Percentiles rank a stretch among this genome's conserved stretches.
Evolutionary conservation across 37 sponge, comb jelly and placozoan species (phyloP).

Genomic region (Corticium candelabrum): DNA sequence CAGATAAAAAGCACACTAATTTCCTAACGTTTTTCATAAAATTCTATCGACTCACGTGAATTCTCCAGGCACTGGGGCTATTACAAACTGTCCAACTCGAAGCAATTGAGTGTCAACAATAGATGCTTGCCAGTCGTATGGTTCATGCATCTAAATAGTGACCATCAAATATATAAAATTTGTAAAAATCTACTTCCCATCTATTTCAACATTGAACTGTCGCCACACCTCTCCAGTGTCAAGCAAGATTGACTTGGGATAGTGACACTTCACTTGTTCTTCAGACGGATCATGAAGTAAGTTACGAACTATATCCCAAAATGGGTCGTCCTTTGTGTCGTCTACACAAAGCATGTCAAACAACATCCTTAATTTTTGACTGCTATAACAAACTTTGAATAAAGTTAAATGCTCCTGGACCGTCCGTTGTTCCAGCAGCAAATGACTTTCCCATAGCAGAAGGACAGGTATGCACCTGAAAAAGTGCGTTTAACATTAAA

Average conservation of each 20-base stretch:
- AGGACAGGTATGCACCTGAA: constrained; percentile 64
- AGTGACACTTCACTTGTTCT: constrained; percentile 69
- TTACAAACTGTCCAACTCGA: constrained; percentile 63
- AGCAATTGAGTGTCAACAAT: constrained; percentile 69
- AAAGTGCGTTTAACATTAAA: no score
- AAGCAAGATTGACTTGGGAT: constrained; percentile 87
- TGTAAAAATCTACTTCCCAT: no score
- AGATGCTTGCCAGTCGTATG: constrained; percentile 75
- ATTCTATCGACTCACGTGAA: constrained; percentile 65
- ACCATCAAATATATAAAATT: no score
- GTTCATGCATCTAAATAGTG: constrained; percentile 27
- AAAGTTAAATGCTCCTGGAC: constrained; percentile 86
- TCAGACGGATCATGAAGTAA: constrained; percentile 41
- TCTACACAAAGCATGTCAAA: no score
- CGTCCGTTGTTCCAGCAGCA: constrained; percentile 92
- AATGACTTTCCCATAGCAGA: constrained; percentile 90
- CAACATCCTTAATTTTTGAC: no score
- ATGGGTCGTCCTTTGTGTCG: constrained; percentile 35
- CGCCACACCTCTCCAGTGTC: constrained; percentile 78
- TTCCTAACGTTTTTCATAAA: no score
- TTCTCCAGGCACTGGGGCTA: constrained; percentile 85
- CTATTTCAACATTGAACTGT: no score
- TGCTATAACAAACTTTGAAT: constrained; percentile 64
- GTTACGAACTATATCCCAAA: constrained; percentile 71
- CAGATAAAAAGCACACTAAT: no score